Base-by-base conservation (phyloP, 2,113 vertebrate species). In the Calcarius ornatus region DNA sequence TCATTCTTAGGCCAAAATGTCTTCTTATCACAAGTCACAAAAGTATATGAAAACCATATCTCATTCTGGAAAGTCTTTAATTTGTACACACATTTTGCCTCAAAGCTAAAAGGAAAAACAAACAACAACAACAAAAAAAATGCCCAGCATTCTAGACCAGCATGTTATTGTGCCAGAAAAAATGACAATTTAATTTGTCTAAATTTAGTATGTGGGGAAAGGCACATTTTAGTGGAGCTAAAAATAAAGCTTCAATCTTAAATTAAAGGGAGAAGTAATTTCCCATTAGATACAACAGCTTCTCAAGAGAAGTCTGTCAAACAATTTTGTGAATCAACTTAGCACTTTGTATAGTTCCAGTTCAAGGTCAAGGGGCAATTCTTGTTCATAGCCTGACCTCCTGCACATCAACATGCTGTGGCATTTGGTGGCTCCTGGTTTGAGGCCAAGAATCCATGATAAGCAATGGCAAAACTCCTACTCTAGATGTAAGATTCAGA, bases 91-190 rank as follows among this genome's bases (percentile, higher is more conserved):
- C 8, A 60, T 59, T 89, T 86, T 92, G 65, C 83, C 86, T 94
- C 56, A 48, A 89, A 95, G 77, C 82, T 81, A 64, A 89, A 88
- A 95, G 48, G 35, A 56, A 92, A 94, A 78, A 20, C 66, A 76
- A 94, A 78, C 42, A 72, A 57, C 21, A 69, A 56, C 8, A 31
- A n/a, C n/a, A n/a, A n/a, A 45, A 75, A 78, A 83, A 73, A 22
- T 12, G 47, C n/a, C 33, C 47, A 60, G 33, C 40, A 59, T 80
- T 78, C 72, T 64, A 88, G 43, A 83, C 13, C 30, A 71, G 47
- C 43, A 48, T 31, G 4, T 59, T 80, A 59, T 31, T 17, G 33
- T 92, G 83, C 57, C 91, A 92, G 76, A 57, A 95, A 94, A 91
- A 61, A 2, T 5, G 31, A 81, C 72, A 84, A 83, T 51, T 95